Base-by-base conservation (phyloP, 2,113 vertebrate genomes). In the Progne subis region DNA sequence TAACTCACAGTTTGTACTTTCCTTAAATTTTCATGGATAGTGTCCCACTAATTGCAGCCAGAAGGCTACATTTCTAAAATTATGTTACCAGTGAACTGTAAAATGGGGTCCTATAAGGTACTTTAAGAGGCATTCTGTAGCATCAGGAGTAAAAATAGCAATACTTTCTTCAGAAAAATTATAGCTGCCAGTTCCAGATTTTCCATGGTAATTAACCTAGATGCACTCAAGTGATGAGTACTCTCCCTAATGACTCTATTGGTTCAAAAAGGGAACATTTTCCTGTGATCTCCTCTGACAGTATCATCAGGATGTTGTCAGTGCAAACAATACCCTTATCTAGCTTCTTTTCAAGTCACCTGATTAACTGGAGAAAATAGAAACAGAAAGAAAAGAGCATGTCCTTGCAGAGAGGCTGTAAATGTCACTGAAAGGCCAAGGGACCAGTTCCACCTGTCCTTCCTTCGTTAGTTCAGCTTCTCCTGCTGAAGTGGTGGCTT, bases 271-370 rank as follows among this genome's bases (percentile, higher is more conserved):
- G 83, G 86, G 92, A 95, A 97, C 90, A 87, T 95, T 97, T 97
- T 96, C 97, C 96, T 98, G 98, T 98, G 97, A 98, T 98, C 98
- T 98, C 97, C 98, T 97, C 97, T 92, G 96, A 98, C 97, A 98
- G 97, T 98, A 98, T 98, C 98, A 98, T 98, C 98, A 95, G 98
- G 97, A 98, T 98, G 98, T 98, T 98, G 98, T 99, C 98, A 98
- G 86, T 94, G 95, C 98, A 98, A 97, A 99, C 98, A 99, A 99
- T 98, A 96, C 97, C 93, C 98, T 99, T 99, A 99, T 99, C 98
- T 98, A 97, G 86, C 96, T 97, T 97, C 98, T 98, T 98, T 99
- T 99, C 98, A 98, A 98, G 98, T 98, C 98, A 98, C 98, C 98
- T 98, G 99, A 99, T 99, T 98, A 99, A 98, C 98, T 97, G 93